These are phyloP conservation scores for Ceriagrion tenellum DNA, from an alignment of 2,888 invertebrate genomes.

Conservation along the genomic window DNA sequence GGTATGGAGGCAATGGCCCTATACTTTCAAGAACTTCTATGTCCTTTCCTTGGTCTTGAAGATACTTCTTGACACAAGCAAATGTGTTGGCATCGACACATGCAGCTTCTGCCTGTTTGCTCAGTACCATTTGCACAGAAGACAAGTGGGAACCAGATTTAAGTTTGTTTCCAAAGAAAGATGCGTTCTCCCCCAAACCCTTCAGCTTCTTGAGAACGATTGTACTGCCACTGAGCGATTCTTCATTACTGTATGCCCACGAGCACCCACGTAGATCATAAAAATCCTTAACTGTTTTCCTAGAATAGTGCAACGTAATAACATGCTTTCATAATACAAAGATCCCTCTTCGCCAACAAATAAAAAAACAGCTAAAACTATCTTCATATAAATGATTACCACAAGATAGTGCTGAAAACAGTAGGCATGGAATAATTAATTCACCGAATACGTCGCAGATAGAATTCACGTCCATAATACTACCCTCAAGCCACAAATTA, in stretches of 20 bases:
- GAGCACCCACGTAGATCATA: constrained; percentile 81
- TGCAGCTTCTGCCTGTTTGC: constrained; percentile 83
- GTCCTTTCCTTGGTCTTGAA: constrained; percentile 81
- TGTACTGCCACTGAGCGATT: constrained; percentile 81
- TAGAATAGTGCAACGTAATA: constrained; percentile 69
- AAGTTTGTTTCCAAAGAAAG: constrained; percentile 81
- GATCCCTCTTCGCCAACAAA: neutral
- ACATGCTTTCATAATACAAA: neutral
- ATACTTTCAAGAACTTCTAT: constrained; percentile 82
- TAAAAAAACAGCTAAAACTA: too few relatives aligned
- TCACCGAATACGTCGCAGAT: too few relatives aligned
- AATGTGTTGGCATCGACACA: constrained; percentile 83
- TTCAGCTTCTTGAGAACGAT: constrained; percentile 80
- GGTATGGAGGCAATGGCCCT: constrained; percentile 85
- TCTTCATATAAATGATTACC: too few relatives aligned
- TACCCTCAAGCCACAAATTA: too few relatives aligned
- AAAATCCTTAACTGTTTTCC: constrained; percentile 81
- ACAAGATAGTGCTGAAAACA: too few relatives aligned
- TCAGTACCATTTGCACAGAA: constrained; percentile 82
- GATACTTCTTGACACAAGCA: constrained; percentile 79
- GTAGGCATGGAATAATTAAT: too few relatives aligned
- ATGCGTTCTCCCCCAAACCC: constrained; percentile 82
- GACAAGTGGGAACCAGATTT: constrained; percentile 82
- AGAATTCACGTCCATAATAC: too few relatives aligned
- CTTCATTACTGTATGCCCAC: constrained; percentile 80